Conservation (phyloP, 2,888 invertebrate species). For the Hyles lineata region DNA sequence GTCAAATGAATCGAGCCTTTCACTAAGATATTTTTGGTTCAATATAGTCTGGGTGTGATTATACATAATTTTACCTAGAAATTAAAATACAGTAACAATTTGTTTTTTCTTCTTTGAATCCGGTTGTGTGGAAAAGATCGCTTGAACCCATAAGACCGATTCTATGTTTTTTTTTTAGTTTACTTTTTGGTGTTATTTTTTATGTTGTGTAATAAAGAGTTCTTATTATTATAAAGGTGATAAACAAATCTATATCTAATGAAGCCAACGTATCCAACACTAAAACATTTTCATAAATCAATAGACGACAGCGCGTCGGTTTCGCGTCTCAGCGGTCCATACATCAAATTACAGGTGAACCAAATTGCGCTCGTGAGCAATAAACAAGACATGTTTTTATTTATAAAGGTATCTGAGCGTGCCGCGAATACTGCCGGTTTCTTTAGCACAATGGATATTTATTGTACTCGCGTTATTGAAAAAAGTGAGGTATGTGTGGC, state of each 20-base stretch:
- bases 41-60: too few relatives aligned
- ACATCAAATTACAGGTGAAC: slow-evolving; percentile 77
- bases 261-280: background rate
- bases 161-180: too few relatives aligned
- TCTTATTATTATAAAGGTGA: background rate
- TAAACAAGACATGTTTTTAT: slow-evolving; percentile 71
- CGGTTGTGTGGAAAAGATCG: too few relatives aligned
- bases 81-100: too few relatives aligned
- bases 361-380: slow-evolving; percentile 67
- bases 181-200: too few relatives aligned
- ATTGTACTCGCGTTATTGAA: slow-evolving; percentile 27
- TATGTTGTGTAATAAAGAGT: too few relatives aligned
- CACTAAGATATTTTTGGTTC: too few relatives aligned
- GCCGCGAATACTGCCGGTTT: slow-evolving; percentile 50
- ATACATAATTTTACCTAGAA: too few relatives aligned
- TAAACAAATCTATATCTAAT: background rate
- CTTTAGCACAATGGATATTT: slow-evolving; percentile 22
- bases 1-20: too few relatives aligned
- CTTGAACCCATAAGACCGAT: too few relatives aligned
- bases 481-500: background rate
- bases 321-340: slow-evolving; percentile 43
- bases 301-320: slow-evolving; percentile 7
- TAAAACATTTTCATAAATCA: slow-evolving; percentile 10
- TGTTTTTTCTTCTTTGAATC: too few relatives aligned
- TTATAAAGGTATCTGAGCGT: slow-evolving; percentile 62